phyloP scores from a whole-genome alignment of 2,113 vertebrate genomes.

The Scomber scombrus region DNA sequence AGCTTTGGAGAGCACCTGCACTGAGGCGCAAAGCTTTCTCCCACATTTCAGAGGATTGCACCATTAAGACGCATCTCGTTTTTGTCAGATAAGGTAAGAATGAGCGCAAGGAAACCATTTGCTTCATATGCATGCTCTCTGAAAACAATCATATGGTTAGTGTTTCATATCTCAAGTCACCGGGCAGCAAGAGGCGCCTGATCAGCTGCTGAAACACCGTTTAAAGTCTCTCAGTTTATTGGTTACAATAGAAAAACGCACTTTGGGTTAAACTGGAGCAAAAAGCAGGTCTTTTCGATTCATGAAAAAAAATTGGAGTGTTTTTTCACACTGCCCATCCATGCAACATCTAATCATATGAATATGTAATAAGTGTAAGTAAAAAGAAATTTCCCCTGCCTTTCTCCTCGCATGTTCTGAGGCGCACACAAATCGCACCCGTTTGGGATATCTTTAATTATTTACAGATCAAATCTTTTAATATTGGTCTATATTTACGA shows the following conservation, averaged over 20 bases:
- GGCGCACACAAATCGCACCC: conserved; percentile 43
- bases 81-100: conserved; percentile 65
- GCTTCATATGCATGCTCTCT: conserved; percentile 3
- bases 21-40: conserved; percentile 59
- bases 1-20: conserved; percentile 69
- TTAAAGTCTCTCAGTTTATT: conserved; percentile 23
- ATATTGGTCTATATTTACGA: conserved; percentile 75
- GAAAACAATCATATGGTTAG: conserved; percentile 51
- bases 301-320: not conserved
- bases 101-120: not conserved
- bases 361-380: not conserved
- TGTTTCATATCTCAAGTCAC: conserved; percentile 55
- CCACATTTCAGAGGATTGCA: conserved; percentile 69
- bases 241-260: not conserved
- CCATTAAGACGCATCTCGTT: conserved; percentile 39
- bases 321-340: not conserved
- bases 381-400: not conserved
- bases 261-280: conserved; percentile 10
- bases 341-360: conserved; percentile 3
- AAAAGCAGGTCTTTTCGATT: not conserved
- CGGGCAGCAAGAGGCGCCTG: conserved; percentile 36
- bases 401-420: conserved; percentile 14
- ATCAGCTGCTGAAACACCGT: not conserved
- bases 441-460: conserved; percentile 70
- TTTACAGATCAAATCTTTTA: conserved; percentile 75